phyloP scores from a whole-genome alignment of 2,113 vertebrate genomes.

The Scortum barcoo region DNA sequence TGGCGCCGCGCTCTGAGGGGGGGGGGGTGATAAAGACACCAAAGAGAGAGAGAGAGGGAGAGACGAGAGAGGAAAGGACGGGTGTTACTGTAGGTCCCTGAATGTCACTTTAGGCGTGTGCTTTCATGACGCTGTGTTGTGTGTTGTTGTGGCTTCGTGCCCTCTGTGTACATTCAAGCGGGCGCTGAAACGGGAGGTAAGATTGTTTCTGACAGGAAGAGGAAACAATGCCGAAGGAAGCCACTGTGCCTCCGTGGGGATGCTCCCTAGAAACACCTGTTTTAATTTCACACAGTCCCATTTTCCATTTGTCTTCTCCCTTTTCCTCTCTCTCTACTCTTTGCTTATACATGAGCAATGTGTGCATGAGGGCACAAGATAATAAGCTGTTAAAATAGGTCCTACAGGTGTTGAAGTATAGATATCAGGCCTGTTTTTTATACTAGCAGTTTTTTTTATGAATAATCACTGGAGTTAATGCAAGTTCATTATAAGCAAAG shows the following conservation, averaged over 20 bases:
- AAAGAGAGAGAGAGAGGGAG: conserved; percentile 16
- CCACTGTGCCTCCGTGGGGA: conserved; percentile 1
- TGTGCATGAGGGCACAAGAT: neutral
- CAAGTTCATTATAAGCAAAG: neutral
- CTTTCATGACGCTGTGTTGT: conserved; percentile 32
- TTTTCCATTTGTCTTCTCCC: neutral
- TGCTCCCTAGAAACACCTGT: neutral
- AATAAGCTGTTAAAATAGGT: neutral
- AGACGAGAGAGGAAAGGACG: conserved; percentile 11
- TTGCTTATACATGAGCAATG: neutral
- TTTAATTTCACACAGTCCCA: neutral
- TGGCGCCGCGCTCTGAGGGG: neutral
- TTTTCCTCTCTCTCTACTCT: neutral
- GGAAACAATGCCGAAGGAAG: conserved; percentile 22
- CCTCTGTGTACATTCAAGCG: neutral
- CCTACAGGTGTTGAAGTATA: neutral
- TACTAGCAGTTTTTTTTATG: neutral
- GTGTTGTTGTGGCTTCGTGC: neutral
- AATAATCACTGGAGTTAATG: neutral
- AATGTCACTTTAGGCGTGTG: conserved; percentile 42
- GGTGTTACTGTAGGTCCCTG: conserved; percentile 15
- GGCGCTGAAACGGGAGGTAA: conserved; percentile 1
- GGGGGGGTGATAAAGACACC: conserved; percentile 21
- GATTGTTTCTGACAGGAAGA: conserved; percentile 43
- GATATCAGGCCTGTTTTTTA: neutral